Evolutionary conservation across 2,797 vertebrate genomes (phyloP), one percentile per base, ranked within the genome.

Genomic region (Xenopus petersii): DNA sequence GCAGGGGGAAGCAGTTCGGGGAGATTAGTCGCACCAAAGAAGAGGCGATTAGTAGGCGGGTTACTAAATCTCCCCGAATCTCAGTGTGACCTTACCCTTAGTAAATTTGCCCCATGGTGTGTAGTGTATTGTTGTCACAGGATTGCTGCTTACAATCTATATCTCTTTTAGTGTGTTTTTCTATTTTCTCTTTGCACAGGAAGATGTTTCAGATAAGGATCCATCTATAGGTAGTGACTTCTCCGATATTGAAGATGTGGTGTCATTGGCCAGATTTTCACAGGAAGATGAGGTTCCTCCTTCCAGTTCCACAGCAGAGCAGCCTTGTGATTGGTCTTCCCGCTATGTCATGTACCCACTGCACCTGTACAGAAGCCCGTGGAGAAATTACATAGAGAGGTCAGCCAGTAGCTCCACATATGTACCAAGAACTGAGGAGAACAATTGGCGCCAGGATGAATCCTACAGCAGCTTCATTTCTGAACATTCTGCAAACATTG

Each of bases 221-320:
- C 80, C 81, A 56, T 91, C 87, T 30, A 83, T 83, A 16, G 88
- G 80, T 46, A 85, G 87, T 0, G 84, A 88, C 79, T 90, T 83
- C 73, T 91, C 84, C 1, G 86, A 88, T 47, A 79, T 82, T 49
- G 87, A 92, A 1, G 89, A 92, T 61, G 46, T 84, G 0, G 80
- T 79, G 36, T 58, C 83, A 47, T 59, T 86, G 1, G 71, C 80
- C 60, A 81, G 75, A 10, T 89, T 90, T 82, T 91, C 90, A 46
- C 91, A 92, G 80, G 88, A 88, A 59, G 80, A 79, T n/a, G 74
- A 80, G 6, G 10, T 81, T 42, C 54, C 69, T 3, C 64, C 81
- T 21, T 82, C 56, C n/a, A 64, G 17, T 47, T 54, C 74, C 46
- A 36, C 77, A 2, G 68, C 59, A 55, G 75, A 85, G 64, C 76